Evolutionary conservation across 2,888 invertebrate genomes (phyloP).

Genomic region (Amphipyra berbera): DNA sequence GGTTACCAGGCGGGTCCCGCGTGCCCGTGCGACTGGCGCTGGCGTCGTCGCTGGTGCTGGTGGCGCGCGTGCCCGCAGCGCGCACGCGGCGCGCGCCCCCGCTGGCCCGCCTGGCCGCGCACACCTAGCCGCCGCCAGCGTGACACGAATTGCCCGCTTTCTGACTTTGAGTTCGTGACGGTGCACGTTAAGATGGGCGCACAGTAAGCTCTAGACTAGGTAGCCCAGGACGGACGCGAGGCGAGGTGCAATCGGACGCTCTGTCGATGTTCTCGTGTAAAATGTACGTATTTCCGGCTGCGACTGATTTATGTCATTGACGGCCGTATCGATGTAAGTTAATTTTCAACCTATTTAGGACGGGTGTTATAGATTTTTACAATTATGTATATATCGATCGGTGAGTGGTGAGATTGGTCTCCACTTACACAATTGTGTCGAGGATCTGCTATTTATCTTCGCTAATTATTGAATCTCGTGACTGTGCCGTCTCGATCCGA

Average conservation of each 20-base stretch:
- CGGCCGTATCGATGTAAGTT: constrained; percentile 54
- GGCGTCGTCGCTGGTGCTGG: constrained; percentile 94
- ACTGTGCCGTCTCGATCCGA: constrained; percentile 60
- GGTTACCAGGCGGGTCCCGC: constrained; percentile 95
- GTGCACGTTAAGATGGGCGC: neutral
- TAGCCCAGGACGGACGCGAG: neutral
- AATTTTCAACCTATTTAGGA: constrained; percentile 52
- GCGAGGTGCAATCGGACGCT: constrained; percentile 6
- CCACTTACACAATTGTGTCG: constrained; percentile 63
- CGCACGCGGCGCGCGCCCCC: constrained; percentile 73
- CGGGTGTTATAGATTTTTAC: constrained; percentile 62
- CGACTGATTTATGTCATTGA: constrained; percentile 15
- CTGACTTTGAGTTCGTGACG: neutral
- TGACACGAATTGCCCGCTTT: neutral
- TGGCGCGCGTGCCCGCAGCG: constrained; percentile 90
- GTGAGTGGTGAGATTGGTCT: constrained; percentile 57
- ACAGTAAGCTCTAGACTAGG: neutral
- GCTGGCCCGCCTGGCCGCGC: constrained; percentile 66
- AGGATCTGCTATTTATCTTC: constrained; percentile 58
- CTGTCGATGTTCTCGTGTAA: constrained; percentile 24
- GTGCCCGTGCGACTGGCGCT: constrained; percentile 95
- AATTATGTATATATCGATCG: constrained; percentile 62
- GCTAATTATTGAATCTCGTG: constrained; percentile 48
- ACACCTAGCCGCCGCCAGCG: constrained; percentile 60
- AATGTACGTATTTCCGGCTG: constrained; percentile 27